Evolutionary conservation across 2,113 vertebrate species (phyloP), one percentile per base, ranked within the genome.

Genomic region (Craseonycteris thonglongyai): DNA sequence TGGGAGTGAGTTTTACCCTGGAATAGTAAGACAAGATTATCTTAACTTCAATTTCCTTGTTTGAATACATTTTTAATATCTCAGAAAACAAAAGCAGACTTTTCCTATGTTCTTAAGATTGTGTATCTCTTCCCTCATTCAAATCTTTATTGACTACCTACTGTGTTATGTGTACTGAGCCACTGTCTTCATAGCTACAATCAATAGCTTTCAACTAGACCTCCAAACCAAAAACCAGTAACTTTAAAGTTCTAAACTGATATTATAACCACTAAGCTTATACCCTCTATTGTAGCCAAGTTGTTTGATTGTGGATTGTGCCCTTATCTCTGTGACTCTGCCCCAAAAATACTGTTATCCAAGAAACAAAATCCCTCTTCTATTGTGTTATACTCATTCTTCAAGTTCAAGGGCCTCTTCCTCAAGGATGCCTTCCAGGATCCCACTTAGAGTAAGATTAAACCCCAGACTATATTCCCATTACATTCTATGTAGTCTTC

Each of bases 1-100:
- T 99, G 99, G 76, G 99, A 99, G 56, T 99, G 99, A 11, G 99
- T 99, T 98, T 99, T 99, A 96, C 96, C 99, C 99, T 99, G 97
- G 84, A 96, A 87, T 97, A 97, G 86, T 35, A 96, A 95, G 72
- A 97, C 24, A 97, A 40, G 97, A 95, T 81, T 47, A 59, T 59
- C 72, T 96, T 96, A 93, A 94, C 56, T 90, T 91, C 8, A 56
- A 89, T 93, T 82, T 92, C 40, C 91, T 82, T 87, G 14, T 80
- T 47, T 79, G 51, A 94, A 81, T 3, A 94, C 7, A 72, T 80
- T 92, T 95, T 88, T 65, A 82, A 30, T 82, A 90, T 72, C 80
- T 96, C 68, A 92, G 35, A 94, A 96, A 95, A 93, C 72, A 96
- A 94, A 79, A 71, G 24, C 30, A 92, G 33, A 49, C 13, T 92